A percentile compares a stretch with the other conserved stretches of the same genome.
Evolutionary conservation across 2,888 invertebrate genomes (phyloP).

Genomic region (Tethea ocularis): DNA sequence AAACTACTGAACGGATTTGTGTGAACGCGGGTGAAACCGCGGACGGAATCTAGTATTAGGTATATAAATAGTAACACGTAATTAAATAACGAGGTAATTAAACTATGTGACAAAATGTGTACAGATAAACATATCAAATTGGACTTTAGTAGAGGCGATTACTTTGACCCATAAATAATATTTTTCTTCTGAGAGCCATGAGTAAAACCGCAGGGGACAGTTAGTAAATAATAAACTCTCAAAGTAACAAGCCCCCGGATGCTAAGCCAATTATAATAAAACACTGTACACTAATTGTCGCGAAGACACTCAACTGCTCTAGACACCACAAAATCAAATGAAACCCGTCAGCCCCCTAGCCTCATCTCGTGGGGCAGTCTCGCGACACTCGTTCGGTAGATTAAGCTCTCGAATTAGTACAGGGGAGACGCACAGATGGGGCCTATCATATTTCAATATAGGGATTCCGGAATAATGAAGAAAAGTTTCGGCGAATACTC

Average conservation of each 20-base stretch:
- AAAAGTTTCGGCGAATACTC: constrained; percentile 14
- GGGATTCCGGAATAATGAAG: constrained; percentile 15
- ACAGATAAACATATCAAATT: too few species aligned
- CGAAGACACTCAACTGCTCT: constrained; percentile 6
- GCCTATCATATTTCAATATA: constrained; percentile 65
- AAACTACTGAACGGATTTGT: too few species aligned
- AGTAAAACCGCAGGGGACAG: too few species aligned
- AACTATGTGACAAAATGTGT: too few species aligned
- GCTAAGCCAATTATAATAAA: constrained; percentile 9
- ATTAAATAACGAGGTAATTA: too few species aligned
- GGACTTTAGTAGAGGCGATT: too few species aligned
- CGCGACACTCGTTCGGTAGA: constrained; percentile 42
- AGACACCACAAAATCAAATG: constrained; percentile 5
- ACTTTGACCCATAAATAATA: too few species aligned
- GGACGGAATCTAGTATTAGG: too few species aligned
- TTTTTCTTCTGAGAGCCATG: too few species aligned
- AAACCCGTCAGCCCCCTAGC: constrained; percentile 2
- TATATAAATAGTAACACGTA: too few species aligned
- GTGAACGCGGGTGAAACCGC: too few species aligned
- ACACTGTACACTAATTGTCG: background rate
- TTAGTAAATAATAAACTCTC: background rate
- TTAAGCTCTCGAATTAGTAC: constrained; percentile 65
- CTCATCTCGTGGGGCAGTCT: constrained; percentile 13
- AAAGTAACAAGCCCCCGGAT: constrained; percentile 1
- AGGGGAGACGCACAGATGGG: constrained; percentile 58